These are phyloP conservation scores for Spongilla lacustris DNA, from an alignment of 37 sponge, comb jelly and placozoan genomes.

Conservation along the genomic window DNA sequence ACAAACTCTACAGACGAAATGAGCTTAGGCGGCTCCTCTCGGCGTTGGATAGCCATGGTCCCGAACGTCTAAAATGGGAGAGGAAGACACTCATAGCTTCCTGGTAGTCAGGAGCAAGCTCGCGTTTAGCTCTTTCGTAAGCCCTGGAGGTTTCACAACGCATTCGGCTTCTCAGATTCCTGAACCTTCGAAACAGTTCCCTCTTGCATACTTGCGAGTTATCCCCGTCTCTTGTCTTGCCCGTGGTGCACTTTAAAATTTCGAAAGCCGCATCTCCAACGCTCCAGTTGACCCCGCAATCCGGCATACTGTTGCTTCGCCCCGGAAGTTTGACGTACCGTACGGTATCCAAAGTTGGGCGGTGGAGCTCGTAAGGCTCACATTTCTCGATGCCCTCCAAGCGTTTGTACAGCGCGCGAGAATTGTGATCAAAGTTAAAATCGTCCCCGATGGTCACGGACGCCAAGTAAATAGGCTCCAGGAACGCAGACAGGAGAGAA, in stretches of 20 bases:
- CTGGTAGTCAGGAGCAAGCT: too few species aligned
- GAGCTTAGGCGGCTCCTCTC: too few species aligned
- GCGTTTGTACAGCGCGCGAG: conserved; percentile 81
- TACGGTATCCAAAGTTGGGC: conserved; percentile 60
- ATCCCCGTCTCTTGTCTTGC: conserved; percentile 47
- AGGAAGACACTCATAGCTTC: too few species aligned
- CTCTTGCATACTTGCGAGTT: conserved; percentile 86
- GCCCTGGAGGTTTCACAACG: too few species aligned
- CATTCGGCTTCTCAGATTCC: conserved; percentile 16
- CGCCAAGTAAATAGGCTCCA: conserved; percentile 85
- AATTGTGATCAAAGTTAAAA: conserved; percentile 72
- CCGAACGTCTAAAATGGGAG: too few species aligned
- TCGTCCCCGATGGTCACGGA: conserved; percentile 74
- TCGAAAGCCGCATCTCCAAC: conserved; percentile 75
- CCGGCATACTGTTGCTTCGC: conserved; percentile 38
- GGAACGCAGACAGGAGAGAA: conserved; percentile 72
- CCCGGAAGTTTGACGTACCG: conserved; percentile 21
- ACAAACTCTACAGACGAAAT: too few species aligned
- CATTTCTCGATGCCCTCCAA: conserved; percentile 7
- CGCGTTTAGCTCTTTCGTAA: too few species aligned
- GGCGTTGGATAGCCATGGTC: too few species aligned
- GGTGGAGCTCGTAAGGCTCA: conserved; percentile 36
- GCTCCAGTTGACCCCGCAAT: conserved; percentile 80
- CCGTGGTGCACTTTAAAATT: conserved; percentile 59
- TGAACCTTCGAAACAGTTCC: conserved; percentile 70